These are phyloP conservation scores for Spinibarbus caldwelli DNA, from an alignment of 2,797 vertebrate genomes.

Conservation along the genomic window DNA sequence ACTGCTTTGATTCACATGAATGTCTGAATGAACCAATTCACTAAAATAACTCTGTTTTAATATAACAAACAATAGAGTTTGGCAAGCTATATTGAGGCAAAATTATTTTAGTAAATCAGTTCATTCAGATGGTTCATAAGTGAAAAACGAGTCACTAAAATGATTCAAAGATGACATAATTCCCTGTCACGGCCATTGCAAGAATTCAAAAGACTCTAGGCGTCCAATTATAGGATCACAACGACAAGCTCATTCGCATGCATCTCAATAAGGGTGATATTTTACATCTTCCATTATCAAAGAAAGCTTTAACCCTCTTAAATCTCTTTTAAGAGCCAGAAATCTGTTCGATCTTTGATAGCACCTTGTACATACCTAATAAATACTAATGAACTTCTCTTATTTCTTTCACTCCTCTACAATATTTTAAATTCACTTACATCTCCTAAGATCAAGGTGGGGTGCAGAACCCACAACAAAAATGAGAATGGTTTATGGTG, in stretches of 20 bases:
- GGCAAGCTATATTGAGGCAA: neutral
- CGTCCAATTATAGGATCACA: slow-evolving; percentile 1
- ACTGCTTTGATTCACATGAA: neutral
- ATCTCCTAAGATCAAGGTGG: slow-evolving; percentile 43
- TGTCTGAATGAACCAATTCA: neutral
- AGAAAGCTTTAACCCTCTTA: slow-evolving; percentile 41
- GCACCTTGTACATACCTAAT: slow-evolving; percentile 26
- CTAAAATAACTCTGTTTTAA: neutral
- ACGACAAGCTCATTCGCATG: neutral
- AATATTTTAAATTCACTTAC: slow-evolving; percentile 50
- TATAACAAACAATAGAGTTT: neutral
- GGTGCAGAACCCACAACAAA: neutral
- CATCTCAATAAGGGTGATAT: slow-evolving; percentile 17
- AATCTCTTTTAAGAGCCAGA: slow-evolving; percentile 48
- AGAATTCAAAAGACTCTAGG: neutral
- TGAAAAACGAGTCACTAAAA: neutral
- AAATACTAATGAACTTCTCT: slow-evolving; percentile 55
- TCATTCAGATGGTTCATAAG: neutral
- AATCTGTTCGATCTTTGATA: slow-evolving; percentile 45
- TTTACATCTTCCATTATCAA: slow-evolving; percentile 34
- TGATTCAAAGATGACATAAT: neutral
- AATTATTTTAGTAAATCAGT: slow-evolving; percentile 3
- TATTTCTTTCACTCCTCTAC: slow-evolving; percentile 43
- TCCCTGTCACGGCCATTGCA: neutral
- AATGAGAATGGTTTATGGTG: slow-evolving; percentile 1